Conservation (phyloP, 2,797 vertebrate genomes). For the Danio aesculapii region DNA sequence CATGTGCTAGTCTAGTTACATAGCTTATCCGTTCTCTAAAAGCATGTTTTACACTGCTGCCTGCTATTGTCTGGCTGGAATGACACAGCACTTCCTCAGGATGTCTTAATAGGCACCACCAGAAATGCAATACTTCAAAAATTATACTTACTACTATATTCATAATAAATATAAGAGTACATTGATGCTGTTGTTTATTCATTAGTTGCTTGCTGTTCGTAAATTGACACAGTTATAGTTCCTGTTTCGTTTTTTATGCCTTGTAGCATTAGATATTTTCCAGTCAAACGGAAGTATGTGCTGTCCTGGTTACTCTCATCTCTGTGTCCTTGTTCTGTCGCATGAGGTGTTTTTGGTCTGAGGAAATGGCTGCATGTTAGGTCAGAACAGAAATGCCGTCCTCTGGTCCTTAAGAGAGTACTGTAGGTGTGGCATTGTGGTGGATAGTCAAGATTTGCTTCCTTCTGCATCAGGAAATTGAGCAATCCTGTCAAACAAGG, state of each 20-base stretch:
- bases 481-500: neutral
- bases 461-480: neutral
- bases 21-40: neutral
- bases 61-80: constrained; percentile 22
- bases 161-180: neutral
- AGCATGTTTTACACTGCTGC: neutral
- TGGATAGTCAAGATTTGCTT: constrained; percentile 12
- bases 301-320: constrained; percentile 44
- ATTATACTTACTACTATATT: neutral
- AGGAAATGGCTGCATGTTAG: constrained; percentile 4
- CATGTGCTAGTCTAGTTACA: neutral
- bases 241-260: constrained; percentile 20
- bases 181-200: neutral
- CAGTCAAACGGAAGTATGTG: neutral
- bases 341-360: constrained; percentile 4
- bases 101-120: constrained; percentile 40
- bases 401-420: neutral
- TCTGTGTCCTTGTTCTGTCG: constrained; percentile 27
- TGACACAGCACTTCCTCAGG: constrained; percentile 60
- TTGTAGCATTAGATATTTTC: constrained; percentile 21
- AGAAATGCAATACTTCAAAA: neutral
- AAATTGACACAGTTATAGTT: neutral
- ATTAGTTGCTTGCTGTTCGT: neutral
- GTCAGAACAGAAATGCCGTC: constrained; percentile 22
- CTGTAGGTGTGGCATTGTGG: constrained; percentile 9